Evolutionary conservation across 1,140 invertebrate species (phyloP).

Genomic region (Pogonus chalceus): DNA sequence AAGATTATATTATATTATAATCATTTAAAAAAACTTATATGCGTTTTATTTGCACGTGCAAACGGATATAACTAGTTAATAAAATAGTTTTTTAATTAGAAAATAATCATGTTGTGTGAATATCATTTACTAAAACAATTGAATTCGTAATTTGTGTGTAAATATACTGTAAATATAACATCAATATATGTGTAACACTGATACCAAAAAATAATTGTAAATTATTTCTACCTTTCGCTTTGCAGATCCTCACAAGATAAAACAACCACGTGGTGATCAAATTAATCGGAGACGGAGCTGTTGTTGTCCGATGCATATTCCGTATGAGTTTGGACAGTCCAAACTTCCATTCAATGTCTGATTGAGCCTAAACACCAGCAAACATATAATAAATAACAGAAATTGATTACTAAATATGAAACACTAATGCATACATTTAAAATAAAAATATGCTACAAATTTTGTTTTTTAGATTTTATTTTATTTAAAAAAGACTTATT

Average conservation of each 20-base stretch:
- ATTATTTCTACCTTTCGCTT: slow-evolving; percentile 50
- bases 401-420: too few species aligned
- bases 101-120: too few species aligned
- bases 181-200: not conserved
- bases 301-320: slow-evolving; percentile 96
- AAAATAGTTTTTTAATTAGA: too few species aligned
- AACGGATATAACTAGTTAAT: too few species aligned
- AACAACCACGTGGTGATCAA: slow-evolving; percentile 87
- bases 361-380: slow-evolving; percentile 68
- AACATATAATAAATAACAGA: too few species aligned
- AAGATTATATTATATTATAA: too few species aligned
- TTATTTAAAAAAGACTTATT: slow-evolving; percentile 3
- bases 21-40: too few species aligned
- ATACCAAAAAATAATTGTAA: not conserved
- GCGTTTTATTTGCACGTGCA: too few species aligned
- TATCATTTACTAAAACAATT: too few species aligned
- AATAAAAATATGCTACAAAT: not conserved
- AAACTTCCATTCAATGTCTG: slow-evolving; percentile 99
- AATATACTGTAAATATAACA: not conserved
- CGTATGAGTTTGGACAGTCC: slow-evolving; percentile 95
- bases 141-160: not conserved
- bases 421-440: not conserved
- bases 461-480: not conserved
- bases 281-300: slow-evolving; percentile 94
- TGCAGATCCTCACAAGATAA: slow-evolving; percentile 70